phyloP scores from a whole-genome alignment of 2,113 vertebrate species.

The Phainopepla nitens region DNA sequence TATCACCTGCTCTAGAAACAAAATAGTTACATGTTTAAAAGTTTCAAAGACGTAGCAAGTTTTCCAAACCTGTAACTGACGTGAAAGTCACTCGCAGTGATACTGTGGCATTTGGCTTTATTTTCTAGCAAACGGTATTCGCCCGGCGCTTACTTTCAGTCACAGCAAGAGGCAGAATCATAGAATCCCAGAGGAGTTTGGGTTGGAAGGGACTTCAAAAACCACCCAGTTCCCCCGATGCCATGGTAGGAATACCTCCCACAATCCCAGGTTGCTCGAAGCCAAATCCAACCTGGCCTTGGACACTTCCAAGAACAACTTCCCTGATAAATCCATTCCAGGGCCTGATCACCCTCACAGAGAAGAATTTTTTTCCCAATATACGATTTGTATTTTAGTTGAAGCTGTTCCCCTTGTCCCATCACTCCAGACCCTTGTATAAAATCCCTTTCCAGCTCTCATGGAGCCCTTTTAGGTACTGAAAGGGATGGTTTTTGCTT shows the following conservation, averaged over 20 bases:
- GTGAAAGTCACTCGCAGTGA: not conserved
- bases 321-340: not conserved
- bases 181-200: not conserved
- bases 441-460: not conserved
- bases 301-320: not conserved
- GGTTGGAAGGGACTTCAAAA: not conserved
- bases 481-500: not conserved
- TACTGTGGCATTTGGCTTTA: not conserved
- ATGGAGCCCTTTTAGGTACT: not conserved
- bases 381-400: not conserved
- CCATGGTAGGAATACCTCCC: not conserved
- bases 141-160: accelerated
- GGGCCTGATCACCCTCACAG: not conserved
- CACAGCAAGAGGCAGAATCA: not conserved
- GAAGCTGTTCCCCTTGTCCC: accelerated
- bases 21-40: not conserved
- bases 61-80: not conserved
- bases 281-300: accelerated
- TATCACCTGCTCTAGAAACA: not conserved
- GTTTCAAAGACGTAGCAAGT: not conserved
- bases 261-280: not conserved
- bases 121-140: accelerated
- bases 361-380: not conserved
- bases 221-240: not conserved
- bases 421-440: not conserved